These are phyloP conservation scores for Pseudomyrmex gracilis DNA, from an alignment of 1,140 invertebrate genomes.

Conservation along the genomic window DNA sequence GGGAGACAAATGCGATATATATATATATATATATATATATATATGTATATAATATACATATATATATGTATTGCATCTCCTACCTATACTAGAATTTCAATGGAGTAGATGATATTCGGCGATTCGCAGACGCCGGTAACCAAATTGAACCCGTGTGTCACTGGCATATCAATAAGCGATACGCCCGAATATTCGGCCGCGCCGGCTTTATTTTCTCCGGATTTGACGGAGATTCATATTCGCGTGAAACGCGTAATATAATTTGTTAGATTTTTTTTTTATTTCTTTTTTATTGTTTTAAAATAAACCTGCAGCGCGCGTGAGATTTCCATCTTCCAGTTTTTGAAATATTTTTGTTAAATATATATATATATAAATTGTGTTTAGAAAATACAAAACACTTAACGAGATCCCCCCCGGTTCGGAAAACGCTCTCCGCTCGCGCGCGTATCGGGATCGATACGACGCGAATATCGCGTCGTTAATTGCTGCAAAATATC, in stretches of 20 bases:
- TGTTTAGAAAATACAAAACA: slow-evolving; percentile 4
- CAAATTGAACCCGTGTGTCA: slow-evolving; percentile 75
- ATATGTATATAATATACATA: no score
- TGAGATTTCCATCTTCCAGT: no score
- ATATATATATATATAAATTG: no score
- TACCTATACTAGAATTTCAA: slow-evolving; percentile 76
- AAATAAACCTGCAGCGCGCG: slow-evolving; percentile 1
- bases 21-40: no score
- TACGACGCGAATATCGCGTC: neutral
- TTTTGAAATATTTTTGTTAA: no score
- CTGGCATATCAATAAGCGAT: slow-evolving; percentile 75
- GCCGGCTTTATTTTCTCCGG: slow-evolving; percentile 65
- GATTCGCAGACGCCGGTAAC: slow-evolving; percentile 76
- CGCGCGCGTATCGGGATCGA: neutral
- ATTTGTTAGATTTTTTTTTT: slow-evolving; percentile 16
- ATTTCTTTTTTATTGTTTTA: slow-evolving; percentile 6
- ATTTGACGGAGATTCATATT: slow-evolving; percentile 53
- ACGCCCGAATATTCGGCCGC: slow-evolving; percentile 29
- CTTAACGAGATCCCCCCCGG: neutral
- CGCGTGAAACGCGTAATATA: slow-evolving; percentile 44
- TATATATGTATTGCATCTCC: slow-evolving; percentile 64
- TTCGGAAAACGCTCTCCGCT: no score
- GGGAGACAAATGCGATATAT: slow-evolving; percentile 76
- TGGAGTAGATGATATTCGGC: slow-evolving; percentile 78
- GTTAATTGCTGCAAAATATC: slow-evolving; percentile 8